phyloP scores from a whole-genome alignment of 2,113 vertebrate species.

The Salvelinus fontinalis region DNA sequence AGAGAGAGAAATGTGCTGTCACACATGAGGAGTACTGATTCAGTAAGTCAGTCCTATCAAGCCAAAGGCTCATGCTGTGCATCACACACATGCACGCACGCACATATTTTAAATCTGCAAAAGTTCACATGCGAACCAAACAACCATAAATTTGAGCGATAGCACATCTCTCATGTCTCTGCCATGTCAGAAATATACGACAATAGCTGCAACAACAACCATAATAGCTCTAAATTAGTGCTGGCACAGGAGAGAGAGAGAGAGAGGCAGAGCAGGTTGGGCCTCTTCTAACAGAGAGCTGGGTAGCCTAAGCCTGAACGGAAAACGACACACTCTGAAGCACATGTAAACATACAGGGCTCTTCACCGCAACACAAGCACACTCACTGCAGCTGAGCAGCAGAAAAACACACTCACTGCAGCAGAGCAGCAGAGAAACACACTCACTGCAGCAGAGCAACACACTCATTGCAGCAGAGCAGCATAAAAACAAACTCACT shows the following conservation, averaged over 20 bases:
- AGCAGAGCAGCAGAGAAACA: too few relatives aligned
- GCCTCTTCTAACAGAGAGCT: constrained; percentile 19
- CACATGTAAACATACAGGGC: constrained; percentile 41
- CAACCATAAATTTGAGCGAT: constrained; percentile 20
- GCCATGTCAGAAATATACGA: constrained; percentile 26
- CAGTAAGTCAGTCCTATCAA: too few relatives aligned
- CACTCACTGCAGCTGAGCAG: neutral
- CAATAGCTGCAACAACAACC: constrained; percentile 27
- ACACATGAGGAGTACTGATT: too few relatives aligned
- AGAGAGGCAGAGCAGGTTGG: constrained; percentile 44
- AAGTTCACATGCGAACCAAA: constrained; percentile 24
- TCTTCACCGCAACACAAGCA: constrained; percentile 17
- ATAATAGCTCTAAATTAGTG: constrained; percentile 37
- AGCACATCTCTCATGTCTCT: constrained; percentile 16
- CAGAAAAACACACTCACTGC: too few relatives aligned
- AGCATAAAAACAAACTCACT: constrained; percentile 6
- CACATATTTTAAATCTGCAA: neutral
- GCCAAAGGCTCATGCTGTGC: too few relatives aligned
- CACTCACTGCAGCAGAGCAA: too few relatives aligned
- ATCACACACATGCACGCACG: neutral
- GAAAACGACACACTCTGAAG: constrained; percentile 31
- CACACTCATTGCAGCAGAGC: too few relatives aligned
- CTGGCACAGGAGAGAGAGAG: constrained; percentile 9
- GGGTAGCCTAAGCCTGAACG: constrained; percentile 11
- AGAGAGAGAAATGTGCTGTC: neutral